These are phyloP conservation scores for Tetranychus cinnabarinus DNA, from an alignment of 1,140 invertebrate species.

Conservation along the genomic window DNA sequence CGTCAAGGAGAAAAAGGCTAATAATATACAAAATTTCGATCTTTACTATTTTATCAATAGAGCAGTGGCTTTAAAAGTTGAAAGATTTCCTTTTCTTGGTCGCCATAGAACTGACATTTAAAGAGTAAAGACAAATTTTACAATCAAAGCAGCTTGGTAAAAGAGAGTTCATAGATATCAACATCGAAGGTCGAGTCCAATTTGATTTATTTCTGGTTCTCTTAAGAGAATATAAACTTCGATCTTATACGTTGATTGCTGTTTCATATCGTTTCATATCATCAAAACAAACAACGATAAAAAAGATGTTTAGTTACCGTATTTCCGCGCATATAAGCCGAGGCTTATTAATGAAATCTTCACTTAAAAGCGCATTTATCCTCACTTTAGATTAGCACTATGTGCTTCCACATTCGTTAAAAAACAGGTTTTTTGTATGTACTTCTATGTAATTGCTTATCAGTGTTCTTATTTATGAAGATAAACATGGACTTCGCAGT, in stretches of 20 bases:
- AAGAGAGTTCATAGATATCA: conserved; percentile 81
- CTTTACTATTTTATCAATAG: conserved; percentile 84
- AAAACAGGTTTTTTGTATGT: no score
- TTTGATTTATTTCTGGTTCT: conserved; percentile 83
- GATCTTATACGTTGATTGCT: conserved; percentile 95
- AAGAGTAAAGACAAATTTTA: conserved; percentile 55
- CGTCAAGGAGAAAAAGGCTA: conserved; percentile 64
- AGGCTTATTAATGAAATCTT: no score
- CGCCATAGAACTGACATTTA: conserved; percentile 58
- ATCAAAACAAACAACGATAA: no score
- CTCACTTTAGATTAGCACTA: no score
- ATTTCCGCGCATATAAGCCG: no score
- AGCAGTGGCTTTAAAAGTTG: conserved; percentile 25
- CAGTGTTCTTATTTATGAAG: no score
- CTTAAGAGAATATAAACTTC: conserved; percentile 83
- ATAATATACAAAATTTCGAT: conserved; percentile 99
- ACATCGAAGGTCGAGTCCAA: conserved; percentile 84
- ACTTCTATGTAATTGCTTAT: no score
- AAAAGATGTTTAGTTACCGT: no score
- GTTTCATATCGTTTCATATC: conserved; percentile 90
- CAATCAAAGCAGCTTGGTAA: conserved; percentile 96
- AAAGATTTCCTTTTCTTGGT: conserved; percentile 30
- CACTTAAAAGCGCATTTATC: no score
- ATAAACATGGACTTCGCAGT: no score
- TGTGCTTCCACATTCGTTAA: no score